Evolutionary conservation across 1,140 invertebrate species (phyloP), one percentile per base, ranked within the genome.

Genomic region (Cecropterus lyciades): DNA sequence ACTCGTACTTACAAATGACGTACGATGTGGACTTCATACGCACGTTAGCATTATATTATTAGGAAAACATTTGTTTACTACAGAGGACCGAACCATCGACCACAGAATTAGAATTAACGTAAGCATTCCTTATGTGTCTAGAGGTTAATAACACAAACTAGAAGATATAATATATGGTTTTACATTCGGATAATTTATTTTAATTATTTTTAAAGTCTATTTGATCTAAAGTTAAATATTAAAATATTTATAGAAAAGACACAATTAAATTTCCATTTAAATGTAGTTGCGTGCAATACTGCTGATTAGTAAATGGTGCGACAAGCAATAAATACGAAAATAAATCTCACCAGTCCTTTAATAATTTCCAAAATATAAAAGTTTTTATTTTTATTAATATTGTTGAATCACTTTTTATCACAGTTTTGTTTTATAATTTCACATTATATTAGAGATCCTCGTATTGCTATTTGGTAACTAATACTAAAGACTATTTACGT

Each of bases 401-500:
- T 33, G 27, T 45, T 27, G 42, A 48, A 48, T 60, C 56, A 60
- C 56, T 33, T 30, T 33, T 48, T 60, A 60, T 60, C 56, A 60
- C 56, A 60, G 56, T 33, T 48, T 33, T 48, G 27, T 60, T 60
- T 16, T 48, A 60, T 60, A 57, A 45, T 46, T 60, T 48, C 43
- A 60, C 57, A 16, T 49, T 49, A 8, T 60, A 60, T 1, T 8
- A 16, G 27, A 49, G 56, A 48, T 59, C 56, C 13, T n/a, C 10
- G 33, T 49, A 60, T 30, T 15, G 45, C 7, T 60, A 60, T 37
- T 30, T 59, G 42, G 42, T 59, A 57, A 60, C 43, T 60, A 60
- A 17, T 60, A 46, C 56, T 60, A 30, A 13, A 33, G 27, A 52
- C 49, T 65, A 48, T 69, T 57, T 65, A 78, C 73, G 73, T 78